A percentile compares a stretch with the other conserved stretches of the same genome.
Evolutionary conservation across 2,888 invertebrate species (phyloP).

Genomic region (Xestoiulus laeticollis): DNA sequence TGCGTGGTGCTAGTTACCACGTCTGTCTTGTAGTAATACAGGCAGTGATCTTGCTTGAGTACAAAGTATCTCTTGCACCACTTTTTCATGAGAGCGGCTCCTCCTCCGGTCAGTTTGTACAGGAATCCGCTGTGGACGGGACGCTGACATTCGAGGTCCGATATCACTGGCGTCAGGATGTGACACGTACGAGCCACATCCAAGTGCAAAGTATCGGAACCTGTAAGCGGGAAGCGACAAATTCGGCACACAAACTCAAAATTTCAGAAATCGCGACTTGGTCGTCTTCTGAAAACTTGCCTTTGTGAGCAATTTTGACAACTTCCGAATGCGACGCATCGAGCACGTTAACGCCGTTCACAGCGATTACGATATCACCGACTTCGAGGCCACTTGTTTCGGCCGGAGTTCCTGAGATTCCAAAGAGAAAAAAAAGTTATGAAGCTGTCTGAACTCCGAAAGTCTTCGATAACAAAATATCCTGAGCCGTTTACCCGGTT

Average conservation of each 20-base stretch:
- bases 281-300: conserved; percentile 62
- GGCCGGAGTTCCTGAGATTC: conserved; percentile 82
- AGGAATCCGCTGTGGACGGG: conserved; percentile 61
- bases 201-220: conserved; percentile 80
- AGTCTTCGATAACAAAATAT: conserved; percentile 12
- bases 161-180: conserved; percentile 74
- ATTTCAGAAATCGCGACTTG: neutral
- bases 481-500: conserved; percentile 71
- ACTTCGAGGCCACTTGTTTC: conserved; percentile 91
- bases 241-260: too few species aligned
- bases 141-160: conserved; percentile 60
- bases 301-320: conserved; percentile 88
- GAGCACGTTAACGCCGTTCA: conserved; percentile 89
- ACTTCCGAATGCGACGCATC: conserved; percentile 94
- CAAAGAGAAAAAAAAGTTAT: too few species aligned
- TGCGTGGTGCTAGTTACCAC: conserved; percentile 70
- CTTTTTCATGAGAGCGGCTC: conserved; percentile 55
- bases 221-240: too few species aligned
- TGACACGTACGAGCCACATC: conserved; percentile 89
- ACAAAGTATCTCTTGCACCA: conserved; percentile 94
- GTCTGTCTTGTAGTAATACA: conserved; percentile 94
- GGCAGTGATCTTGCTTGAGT: conserved; percentile 88
- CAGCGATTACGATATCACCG: conserved; percentile 91
- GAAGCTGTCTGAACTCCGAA: too few species aligned
- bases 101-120: conserved; percentile 59